Evolutionary conservation across 2,888 invertebrate genomes (phyloP).

Genomic region (Rhingia rostrata): DNA sequence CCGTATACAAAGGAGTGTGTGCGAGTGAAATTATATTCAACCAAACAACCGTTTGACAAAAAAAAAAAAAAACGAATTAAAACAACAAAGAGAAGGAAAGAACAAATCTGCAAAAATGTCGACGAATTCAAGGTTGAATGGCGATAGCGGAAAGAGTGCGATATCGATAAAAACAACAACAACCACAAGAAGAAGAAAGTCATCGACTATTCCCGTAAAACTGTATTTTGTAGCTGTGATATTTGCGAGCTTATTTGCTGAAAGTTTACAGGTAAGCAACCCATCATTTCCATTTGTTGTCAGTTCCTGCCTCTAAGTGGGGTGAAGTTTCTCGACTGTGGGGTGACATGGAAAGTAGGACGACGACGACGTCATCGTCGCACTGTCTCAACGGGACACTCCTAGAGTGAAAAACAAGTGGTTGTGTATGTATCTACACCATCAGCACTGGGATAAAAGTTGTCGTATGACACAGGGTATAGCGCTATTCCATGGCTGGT

Average conservation of each 20-base stretch:
- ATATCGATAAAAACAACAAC: conserved; percentile 34
- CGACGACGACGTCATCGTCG: conserved; percentile 60
- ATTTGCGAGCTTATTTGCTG: conserved; percentile 76
- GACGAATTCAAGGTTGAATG: conserved; percentile 57
- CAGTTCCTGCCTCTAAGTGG: conserved; percentile 86
- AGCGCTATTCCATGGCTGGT: no score
- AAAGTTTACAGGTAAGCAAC: conserved; percentile 76
- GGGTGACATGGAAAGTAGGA: conserved; percentile 79
- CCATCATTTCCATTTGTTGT: conserved; percentile 71
- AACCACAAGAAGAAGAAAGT: conserved; percentile 28
- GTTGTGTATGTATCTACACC: conserved; percentile 21
- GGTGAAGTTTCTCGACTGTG: conserved; percentile 83
- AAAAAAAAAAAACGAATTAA: background rate
- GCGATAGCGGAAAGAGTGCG: conserved; percentile 8
- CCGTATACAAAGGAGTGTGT: conserved; percentile 11
- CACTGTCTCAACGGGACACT: conserved; percentile 42
- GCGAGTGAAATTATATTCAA: conserved; percentile 34
- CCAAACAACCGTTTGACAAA: conserved; percentile 9
- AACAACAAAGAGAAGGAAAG: background rate
- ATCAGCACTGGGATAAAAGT: conserved; percentile 17
- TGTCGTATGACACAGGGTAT: background rate
- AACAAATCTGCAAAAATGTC: conserved; percentile 50
- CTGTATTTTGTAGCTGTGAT: conserved; percentile 76
- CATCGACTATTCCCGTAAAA: conserved; percentile 59
- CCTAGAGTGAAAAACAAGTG: conserved; percentile 16